Evolutionary conservation across 23 tunicate species (phyloP).

Genomic region (Clavelina lepadiformis): DNA sequence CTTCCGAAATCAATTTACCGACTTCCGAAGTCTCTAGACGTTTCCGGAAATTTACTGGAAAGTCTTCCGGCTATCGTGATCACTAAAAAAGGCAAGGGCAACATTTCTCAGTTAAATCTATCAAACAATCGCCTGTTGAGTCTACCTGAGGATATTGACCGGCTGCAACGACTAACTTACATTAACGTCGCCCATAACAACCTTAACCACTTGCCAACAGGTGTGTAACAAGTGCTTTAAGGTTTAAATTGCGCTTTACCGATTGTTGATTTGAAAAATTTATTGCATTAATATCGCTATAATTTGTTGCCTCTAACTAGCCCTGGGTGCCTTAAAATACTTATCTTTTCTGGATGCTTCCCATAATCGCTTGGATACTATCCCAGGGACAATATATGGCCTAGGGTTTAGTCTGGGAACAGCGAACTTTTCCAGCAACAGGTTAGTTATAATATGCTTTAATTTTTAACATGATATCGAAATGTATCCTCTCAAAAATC

Average conservation of each 20-base stretch:
- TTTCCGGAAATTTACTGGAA: conserved; percentile 73
- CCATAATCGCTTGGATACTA: conserved; percentile 33
- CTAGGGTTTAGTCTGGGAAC: conserved; percentile 35
- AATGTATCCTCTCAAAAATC: too few species aligned
- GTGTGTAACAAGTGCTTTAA: conserved; percentile 6
- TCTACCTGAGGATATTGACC: conserved; percentile 73
- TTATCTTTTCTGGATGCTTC: conserved; percentile 54
- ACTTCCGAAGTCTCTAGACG: conserved; percentile 69
- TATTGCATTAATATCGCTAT: neutral
- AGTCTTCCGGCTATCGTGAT: conserved; percentile 64
- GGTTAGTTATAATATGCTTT: conserved; percentile 49
- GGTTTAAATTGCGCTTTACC: neutral
- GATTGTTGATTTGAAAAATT: too few species aligned
- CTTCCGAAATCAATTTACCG: conserved; percentile 93
- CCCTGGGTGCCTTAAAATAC: conserved; percentile 67
- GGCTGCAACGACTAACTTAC: conserved; percentile 43
- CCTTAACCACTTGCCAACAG: conserved; percentile 39
- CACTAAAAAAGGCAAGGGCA: conserved; percentile 82
- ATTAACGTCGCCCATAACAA: conserved; percentile 57
- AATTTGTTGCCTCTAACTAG: conserved; percentile 31
- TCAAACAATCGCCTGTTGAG: conserved; percentile 53
- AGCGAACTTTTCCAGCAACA: conserved; percentile 44
- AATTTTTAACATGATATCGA: too few species aligned
- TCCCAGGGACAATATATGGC: conserved; percentile 51
- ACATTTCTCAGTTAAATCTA: conserved; percentile 60